Percentiles rank a stretch among this genome's conserved stretches.
phyloP scores from a whole-genome alignment of 2,113 vertebrate species.

The Tragelaphus strepsiceros region DNA sequence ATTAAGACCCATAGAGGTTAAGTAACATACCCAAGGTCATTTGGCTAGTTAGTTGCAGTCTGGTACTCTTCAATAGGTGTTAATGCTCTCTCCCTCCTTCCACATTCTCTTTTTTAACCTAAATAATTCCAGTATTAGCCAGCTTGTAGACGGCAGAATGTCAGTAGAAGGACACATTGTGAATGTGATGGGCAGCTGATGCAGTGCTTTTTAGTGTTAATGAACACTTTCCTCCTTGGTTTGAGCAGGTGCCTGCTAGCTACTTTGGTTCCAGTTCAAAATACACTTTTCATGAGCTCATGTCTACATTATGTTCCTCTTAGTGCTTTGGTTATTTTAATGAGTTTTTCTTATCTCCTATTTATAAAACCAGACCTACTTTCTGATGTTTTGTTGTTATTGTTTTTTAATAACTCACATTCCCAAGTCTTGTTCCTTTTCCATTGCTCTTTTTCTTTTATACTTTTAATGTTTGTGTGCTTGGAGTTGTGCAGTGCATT shows the following conservation, averaged over 20 bases:
- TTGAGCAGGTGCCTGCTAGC: background rate
- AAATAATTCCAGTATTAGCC: conserved; percentile 26
- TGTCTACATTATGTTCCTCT: conserved; percentile 40
- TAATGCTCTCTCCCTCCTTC: background rate
- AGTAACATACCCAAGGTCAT: conserved; percentile 37
- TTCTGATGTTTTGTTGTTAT: conserved; percentile 54
- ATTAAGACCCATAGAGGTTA: conserved; percentile 38
- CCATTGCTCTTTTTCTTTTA: conserved; percentile 24
- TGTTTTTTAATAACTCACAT: conserved; percentile 29
- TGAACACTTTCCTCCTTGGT: conserved; percentile 38
- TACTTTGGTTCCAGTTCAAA: conserved; percentile 49
- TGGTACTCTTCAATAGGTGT: conserved; percentile 24
- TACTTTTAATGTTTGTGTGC: conserved; percentile 9
- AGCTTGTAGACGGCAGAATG: background rate
- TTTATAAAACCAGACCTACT: conserved; percentile 57
- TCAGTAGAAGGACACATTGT: conserved; percentile 49
- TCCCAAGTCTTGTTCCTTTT: background rate
- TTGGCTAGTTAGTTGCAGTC: conserved; percentile 48
- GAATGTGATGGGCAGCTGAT: background rate
- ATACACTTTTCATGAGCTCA: conserved; percentile 20
- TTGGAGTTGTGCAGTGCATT: background rate
- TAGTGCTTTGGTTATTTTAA: conserved; percentile 50
- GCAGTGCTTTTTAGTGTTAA: conserved; percentile 45
- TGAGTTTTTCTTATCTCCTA: conserved; percentile 53
- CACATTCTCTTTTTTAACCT: conserved; percentile 14